Evolutionary conservation across 2,113 vertebrate species (phyloP).

Genomic region (Tragulus kanchil): DNA sequence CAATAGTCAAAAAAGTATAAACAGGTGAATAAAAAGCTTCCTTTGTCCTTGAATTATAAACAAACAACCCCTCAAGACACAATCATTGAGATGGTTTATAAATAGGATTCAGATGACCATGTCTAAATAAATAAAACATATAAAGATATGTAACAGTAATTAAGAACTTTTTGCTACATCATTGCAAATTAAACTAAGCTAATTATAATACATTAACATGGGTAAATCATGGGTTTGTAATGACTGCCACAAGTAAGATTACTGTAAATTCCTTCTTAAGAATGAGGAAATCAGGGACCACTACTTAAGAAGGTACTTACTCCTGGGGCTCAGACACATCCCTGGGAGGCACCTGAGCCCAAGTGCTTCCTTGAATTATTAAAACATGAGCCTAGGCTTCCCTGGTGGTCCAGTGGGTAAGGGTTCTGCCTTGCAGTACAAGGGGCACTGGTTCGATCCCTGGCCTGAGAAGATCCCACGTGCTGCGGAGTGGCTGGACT

Average conservation of each 20-base stretch:
- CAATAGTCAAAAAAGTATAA: not conserved
- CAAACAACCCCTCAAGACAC: not conserved
- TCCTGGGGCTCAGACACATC: not conserved
- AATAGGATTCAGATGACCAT: not conserved
- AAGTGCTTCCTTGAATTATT: not conserved
- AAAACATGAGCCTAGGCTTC: too few relatives aligned
- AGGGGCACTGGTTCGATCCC: too few relatives aligned
- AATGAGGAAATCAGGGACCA: not conserved
- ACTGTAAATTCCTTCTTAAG: not conserved
- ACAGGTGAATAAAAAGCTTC: not conserved
- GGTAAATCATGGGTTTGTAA: not conserved
- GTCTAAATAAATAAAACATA: not conserved
- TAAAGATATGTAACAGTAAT: not conserved
- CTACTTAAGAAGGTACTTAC: not conserved
- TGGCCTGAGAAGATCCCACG: too few relatives aligned
- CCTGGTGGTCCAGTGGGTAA: too few relatives aligned
- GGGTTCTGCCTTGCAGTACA: too few relatives aligned
- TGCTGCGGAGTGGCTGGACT: too few relatives aligned
- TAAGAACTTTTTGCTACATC: not conserved
- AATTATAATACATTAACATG: not conserved
- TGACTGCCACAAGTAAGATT: not conserved
- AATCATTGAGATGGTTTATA: not conserved
- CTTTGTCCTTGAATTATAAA: not conserved
- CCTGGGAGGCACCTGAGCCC: fast-evolving
- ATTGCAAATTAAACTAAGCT: not conserved